Base-by-base conservation (phyloP, 1,140 invertebrate genomes). In the Saccostrea glomerata region DNA sequence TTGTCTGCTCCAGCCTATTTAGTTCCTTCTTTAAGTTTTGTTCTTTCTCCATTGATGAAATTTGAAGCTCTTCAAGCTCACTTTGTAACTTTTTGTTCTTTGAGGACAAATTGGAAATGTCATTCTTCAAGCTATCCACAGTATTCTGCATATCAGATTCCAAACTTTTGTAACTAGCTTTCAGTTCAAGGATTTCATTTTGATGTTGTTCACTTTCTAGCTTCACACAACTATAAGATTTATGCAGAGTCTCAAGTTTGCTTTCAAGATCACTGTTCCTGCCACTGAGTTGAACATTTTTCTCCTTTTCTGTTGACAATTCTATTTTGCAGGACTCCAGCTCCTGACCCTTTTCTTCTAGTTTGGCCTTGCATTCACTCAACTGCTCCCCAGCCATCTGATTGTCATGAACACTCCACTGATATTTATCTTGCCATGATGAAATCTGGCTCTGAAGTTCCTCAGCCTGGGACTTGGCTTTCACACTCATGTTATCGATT, bases 321-420 rank as follows among this genome's bases (percentile, higher is more conserved):
- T 77, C 5, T 23, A 63, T n/a, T 9, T 66, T 83, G 20, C 84
- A 30, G 23, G 63, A 30, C 20, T 88, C 66, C 9, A 88, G 9
- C 25, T 87, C 82, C 36, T 23, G 66, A 36, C 25, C 25, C 66
- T 87, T 84, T 40, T 89, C 56, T 60, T 84, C 60, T 20, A 89
- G 17, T 11, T 25, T 85, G 5, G 25, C 63, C 54, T 89, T 89
- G 30, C 73, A 63, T 25, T 89, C 88, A 20, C 66, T 84, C 13
- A 89, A 73, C 82, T 89, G 83, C 11, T 87, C 86, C 36, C 54
- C 7, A 13, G 77, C 23, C 54, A 58, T 83, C 20, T 89, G 86
- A 56, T 89, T 82, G 54, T 90, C 84, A 36, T 88, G 84, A 60
- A 86, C 23, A 84, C 84, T 86, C 70, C 77, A 86, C 17, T 86